Evolutionary conservation across 1,140 invertebrate species (phyloP).

Genomic region (Drosophila paulistorum): DNA sequence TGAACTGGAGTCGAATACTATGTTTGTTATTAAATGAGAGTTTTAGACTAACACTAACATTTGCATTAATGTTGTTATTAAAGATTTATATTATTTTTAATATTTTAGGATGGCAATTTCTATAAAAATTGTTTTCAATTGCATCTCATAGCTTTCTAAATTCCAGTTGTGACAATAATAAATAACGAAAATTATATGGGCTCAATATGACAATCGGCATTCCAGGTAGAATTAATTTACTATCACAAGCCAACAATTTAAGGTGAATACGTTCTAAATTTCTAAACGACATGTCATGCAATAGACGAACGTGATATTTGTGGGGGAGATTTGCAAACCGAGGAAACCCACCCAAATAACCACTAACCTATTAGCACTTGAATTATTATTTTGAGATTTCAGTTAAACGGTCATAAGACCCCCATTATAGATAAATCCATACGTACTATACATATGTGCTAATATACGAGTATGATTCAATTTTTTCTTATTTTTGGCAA

Average conservation of each 20-base stretch:
- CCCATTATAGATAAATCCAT: neutral
- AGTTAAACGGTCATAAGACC: constrained; percentile 7
- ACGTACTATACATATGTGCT: neutral
- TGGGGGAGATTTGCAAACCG: neutral
- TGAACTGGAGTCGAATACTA: no score
- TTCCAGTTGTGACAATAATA: no score
- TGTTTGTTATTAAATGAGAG: no score
- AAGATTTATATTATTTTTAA: no score
- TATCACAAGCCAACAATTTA: neutral
- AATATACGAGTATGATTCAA: neutral
- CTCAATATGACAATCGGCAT: neutral
- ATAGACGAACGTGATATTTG: neutral
- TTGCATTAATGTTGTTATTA: no score
- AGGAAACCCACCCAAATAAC: neutral
- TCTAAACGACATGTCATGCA: neutral
- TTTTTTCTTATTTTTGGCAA: constrained; percentile 5
- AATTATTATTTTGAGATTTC: neutral
- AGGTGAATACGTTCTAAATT: neutral
- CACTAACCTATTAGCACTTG: neutral
- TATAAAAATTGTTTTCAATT: no score
- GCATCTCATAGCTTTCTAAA: no score
- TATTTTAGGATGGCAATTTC: no score
- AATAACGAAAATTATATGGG: neutral
- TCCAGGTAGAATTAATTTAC: neutral
- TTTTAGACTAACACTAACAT: no score